phyloP scores from a whole-genome alignment of 2,113 vertebrate species.

The Parus major region DNA sequence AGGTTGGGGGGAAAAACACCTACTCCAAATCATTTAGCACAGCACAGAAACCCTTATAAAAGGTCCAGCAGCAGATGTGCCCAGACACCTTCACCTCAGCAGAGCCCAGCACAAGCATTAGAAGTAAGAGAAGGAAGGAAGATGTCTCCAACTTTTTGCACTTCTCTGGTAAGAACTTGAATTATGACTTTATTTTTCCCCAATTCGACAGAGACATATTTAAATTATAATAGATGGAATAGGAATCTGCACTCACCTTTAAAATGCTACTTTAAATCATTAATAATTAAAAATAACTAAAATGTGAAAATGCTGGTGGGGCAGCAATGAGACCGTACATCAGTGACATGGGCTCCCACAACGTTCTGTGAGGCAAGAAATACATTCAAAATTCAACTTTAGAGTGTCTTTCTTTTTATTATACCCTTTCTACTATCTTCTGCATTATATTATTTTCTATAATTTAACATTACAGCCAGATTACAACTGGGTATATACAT shows the following conservation, averaged over 20 bases:
- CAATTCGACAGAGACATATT: accelerated
- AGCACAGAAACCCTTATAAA: constrained; percentile 43
- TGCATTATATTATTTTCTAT: neutral
- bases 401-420: neutral
- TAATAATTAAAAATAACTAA: neutral
- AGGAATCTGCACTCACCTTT: neutral
- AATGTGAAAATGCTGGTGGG: neutral
- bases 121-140: neutral
- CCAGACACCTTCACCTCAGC: neutral
- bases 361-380: neutral
- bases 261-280: neutral
- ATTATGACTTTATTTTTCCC: neutral
- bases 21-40: constrained; percentile 7
- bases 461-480: neutral
- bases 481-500: neutral
- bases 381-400: neutral
- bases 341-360: neutral
- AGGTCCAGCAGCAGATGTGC: neutral
- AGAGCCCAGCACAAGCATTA: neutral
- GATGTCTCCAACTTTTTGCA: neutral
- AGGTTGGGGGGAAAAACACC: neutral
- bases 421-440: neutral
- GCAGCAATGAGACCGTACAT: neutral
- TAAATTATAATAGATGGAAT: neutral
- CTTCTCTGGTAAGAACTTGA: constrained; percentile 22